These are phyloP conservation scores for Liasis olivaceus DNA, from an alignment of 2,797 vertebrate species.

Conservation along the genomic window DNA sequence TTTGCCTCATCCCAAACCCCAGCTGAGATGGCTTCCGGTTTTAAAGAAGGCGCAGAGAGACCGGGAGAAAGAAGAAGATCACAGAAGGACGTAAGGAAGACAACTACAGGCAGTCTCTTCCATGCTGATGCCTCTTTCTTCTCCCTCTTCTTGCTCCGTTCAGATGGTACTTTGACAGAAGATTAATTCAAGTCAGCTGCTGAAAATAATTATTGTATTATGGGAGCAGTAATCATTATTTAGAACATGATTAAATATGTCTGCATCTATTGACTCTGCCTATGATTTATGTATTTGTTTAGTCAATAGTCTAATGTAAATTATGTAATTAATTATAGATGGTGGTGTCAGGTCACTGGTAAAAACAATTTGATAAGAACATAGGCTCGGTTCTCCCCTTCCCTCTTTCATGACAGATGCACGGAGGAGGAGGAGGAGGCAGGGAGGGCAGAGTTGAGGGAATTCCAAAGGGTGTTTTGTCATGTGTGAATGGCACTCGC, in stretches of 20 bases:
- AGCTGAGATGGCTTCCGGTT: neutral
- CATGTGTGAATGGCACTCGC: conserved; percentile 81
- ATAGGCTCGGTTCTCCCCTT: conserved; percentile 75
- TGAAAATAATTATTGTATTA: conserved; percentile 96
- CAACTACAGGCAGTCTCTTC: conserved; percentile 48
- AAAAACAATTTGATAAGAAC: conserved; percentile 88
- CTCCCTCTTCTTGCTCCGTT: conserved; percentile 65
- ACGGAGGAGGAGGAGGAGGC: neutral
- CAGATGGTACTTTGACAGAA: conserved; percentile 85
- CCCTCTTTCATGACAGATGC: neutral
- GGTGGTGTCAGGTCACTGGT: conserved; percentile 92
- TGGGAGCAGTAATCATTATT: conserved; percentile 97
- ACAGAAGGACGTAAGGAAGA: neutral
- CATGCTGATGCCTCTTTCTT: conserved; percentile 51
- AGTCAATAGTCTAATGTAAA: conserved; percentile 98
- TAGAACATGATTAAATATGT: conserved; percentile 99
- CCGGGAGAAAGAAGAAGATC: neutral
- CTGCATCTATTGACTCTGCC: conserved; percentile 92
- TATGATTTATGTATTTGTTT: conserved; percentile 99
- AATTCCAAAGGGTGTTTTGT: conserved; percentile 88
- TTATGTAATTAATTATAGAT: conserved; percentile 99
- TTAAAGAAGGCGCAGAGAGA: neutral
- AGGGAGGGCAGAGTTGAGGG: conserved; percentile 79
- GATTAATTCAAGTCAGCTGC: conserved; percentile 94
- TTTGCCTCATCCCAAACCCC: neutral